phyloP scores from a whole-genome alignment of 2,888 invertebrate species.

The Chouioia cunea region DNA sequence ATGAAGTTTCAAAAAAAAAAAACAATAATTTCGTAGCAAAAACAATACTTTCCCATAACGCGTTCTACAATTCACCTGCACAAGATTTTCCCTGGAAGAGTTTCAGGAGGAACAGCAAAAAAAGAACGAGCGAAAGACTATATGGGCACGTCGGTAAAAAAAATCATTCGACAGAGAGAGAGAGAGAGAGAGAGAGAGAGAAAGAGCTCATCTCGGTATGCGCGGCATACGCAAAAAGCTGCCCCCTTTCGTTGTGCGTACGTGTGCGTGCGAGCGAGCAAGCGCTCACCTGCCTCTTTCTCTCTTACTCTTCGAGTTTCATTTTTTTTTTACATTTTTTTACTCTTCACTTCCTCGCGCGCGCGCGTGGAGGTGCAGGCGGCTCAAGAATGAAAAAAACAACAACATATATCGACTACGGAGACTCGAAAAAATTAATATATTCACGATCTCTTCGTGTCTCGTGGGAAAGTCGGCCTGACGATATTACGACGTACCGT shows the following conservation, averaged over 20 bases:
- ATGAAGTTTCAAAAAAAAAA: too few relatives aligned
- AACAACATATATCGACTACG: not conserved
- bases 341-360: too few relatives aligned
- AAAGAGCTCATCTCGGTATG: conserved; percentile 36
- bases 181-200: conserved; percentile 24
- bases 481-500: conserved; percentile 12
- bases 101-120: too few relatives aligned
- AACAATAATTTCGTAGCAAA: too few relatives aligned
- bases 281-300: conserved; percentile 47
- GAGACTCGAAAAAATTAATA: conserved; percentile 48
- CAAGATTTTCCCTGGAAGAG: too few relatives aligned
- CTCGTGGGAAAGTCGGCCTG: conserved; percentile 46
- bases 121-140: too few relatives aligned
- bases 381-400: conserved; percentile 33
- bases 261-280: conserved; percentile 3
- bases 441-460: conserved; percentile 44
- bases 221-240: conserved; percentile 39
- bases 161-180: conserved; percentile 30
- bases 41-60: too few relatives aligned
- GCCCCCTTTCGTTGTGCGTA: not conserved
- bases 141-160: not conserved
- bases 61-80: too few relatives aligned
- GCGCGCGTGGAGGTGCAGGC: conserved; percentile 48
- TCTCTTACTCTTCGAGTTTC: conserved; percentile 37
- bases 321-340: too few relatives aligned